These are phyloP conservation scores for Phymastichus coffea DNA, from an alignment of 1,140 invertebrate species.

Conservation along the genomic window DNA sequence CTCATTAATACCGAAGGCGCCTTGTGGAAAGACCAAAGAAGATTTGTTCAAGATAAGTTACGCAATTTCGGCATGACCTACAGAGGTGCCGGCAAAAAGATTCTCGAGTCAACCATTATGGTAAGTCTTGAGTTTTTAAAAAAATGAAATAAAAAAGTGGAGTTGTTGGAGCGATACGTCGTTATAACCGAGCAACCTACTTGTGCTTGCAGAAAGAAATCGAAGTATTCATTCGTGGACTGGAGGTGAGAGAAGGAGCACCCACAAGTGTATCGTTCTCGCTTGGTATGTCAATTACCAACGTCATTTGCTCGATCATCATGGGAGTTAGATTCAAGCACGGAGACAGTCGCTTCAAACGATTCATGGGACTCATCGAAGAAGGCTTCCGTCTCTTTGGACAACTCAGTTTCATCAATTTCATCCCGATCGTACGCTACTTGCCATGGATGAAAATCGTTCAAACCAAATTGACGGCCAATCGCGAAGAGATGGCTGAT, in stretches of 20 bases:
- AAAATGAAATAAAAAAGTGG: too few relatives aligned
- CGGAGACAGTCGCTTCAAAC: slow-evolving; percentile 71
- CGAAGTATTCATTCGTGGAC: slow-evolving; percentile 65
- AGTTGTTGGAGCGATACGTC: too few relatives aligned
- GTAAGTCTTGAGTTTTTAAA: slow-evolving; percentile 63
- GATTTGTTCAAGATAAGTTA: slow-evolving; percentile 86
- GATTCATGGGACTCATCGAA: slow-evolving; percentile 81
- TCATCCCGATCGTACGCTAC: slow-evolving; percentile 70
- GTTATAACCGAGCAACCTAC: background rate
- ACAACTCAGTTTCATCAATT: slow-evolving; percentile 65
- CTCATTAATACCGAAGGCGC: slow-evolving; percentile 88
- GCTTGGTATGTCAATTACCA: slow-evolving; percentile 80
- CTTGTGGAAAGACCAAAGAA: slow-evolving; percentile 89
- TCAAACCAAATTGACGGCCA: slow-evolving; percentile 75
- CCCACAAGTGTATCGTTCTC: slow-evolving; percentile 71
- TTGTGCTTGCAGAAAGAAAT: slow-evolving; percentile 69
- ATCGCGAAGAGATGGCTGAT: slow-evolving; percentile 78
- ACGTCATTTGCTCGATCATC: slow-evolving; percentile 87
- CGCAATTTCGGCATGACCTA: slow-evolving; percentile 89
- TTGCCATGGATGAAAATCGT: slow-evolving; percentile 72
- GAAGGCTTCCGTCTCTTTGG: slow-evolving; percentile 87
- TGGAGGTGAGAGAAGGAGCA: slow-evolving; percentile 62
- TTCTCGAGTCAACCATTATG: slow-evolving; percentile 86
- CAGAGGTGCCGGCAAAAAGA: slow-evolving; percentile 73
- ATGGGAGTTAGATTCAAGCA: slow-evolving; percentile 85